phyloP scores from a whole-genome alignment of 2,888 invertebrate genomes.

The Acheta domesticus region DNA sequence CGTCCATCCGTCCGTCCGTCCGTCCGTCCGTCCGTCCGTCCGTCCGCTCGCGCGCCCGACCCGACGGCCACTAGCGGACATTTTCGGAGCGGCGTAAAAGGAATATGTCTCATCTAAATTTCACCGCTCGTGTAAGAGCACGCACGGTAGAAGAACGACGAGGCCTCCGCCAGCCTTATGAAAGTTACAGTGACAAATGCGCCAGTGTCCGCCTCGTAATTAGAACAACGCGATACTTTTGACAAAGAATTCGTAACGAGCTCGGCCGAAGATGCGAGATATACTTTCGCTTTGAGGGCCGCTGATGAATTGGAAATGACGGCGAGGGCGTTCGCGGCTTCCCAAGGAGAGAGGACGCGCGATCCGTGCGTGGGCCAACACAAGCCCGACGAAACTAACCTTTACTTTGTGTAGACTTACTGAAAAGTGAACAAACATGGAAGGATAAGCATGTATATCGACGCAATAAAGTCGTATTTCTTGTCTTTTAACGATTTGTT shows the following conservation, averaged over 20 bases:
- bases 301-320: not conserved
- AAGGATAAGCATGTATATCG: no score
- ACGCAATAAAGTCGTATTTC: no score
- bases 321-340: no score
- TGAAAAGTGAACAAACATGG: no score
- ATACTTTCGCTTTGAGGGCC: not conserved
- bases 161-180: not conserved
- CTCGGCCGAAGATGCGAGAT: not conserved
- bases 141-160: not conserved
- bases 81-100: not conserved
- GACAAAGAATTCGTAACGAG: not conserved
- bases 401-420: no score
- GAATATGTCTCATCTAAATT: conserved; percentile 9
- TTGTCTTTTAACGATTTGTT: no score
- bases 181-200: not conserved
- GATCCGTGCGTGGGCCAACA: no score
- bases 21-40: no score
- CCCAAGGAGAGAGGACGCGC: no score
- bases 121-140: not conserved
- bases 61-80: not conserved
- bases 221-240: conserved; percentile 1
- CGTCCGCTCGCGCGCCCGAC: no score
- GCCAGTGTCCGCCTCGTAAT: not conserved
- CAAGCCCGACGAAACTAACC: no score
- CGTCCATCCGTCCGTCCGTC: not conserved